Evolutionary conservation across 2,888 invertebrate species (phyloP).

Genomic region (Cheilosia pagana): DNA sequence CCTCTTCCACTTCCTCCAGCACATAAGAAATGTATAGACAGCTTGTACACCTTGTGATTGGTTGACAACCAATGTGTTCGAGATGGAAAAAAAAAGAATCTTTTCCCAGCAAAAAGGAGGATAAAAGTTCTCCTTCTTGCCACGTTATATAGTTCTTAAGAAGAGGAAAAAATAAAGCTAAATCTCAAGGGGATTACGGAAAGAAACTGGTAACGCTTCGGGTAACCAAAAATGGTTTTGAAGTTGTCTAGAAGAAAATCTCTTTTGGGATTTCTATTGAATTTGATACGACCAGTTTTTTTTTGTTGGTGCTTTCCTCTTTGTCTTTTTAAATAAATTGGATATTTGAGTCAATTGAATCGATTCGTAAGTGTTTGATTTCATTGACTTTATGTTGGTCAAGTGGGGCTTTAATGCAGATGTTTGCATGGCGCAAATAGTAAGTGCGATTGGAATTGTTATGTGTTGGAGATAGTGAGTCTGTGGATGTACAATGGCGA

Average conservation of each 20-base stretch:
- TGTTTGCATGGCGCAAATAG: constrained; percentile 36
- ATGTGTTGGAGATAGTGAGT: background rate
- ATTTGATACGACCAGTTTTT: constrained; percentile 25
- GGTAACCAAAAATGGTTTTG: constrained; percentile 48
- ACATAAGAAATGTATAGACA: background rate
- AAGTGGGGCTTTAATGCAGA: constrained; percentile 50
- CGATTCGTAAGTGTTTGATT: constrained; percentile 56
- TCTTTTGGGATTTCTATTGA: constrained; percentile 34
- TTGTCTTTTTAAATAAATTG: constrained; percentile 34
- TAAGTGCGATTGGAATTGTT: background rate
- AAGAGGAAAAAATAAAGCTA: background rate
- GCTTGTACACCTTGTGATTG: constrained; percentile 36
- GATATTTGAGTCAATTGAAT: constrained; percentile 58
- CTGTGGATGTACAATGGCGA: background rate
- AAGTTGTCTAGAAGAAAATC: constrained; percentile 40
- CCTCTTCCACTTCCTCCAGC: constrained; percentile 4
- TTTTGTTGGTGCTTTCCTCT: background rate
- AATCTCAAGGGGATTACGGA: constrained; percentile 37
- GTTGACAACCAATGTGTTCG: constrained; percentile 23
- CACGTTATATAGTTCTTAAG: constrained; percentile 1
- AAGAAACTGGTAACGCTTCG: constrained; percentile 35
- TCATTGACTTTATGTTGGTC: constrained; percentile 47
- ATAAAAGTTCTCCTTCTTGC: background rate
- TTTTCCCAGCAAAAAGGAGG: constrained; percentile 26
- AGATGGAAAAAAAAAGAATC: constrained; percentile 17